phyloP scores from a whole-genome alignment of 2,888 invertebrate species.

The Apodemia zela region DNA sequence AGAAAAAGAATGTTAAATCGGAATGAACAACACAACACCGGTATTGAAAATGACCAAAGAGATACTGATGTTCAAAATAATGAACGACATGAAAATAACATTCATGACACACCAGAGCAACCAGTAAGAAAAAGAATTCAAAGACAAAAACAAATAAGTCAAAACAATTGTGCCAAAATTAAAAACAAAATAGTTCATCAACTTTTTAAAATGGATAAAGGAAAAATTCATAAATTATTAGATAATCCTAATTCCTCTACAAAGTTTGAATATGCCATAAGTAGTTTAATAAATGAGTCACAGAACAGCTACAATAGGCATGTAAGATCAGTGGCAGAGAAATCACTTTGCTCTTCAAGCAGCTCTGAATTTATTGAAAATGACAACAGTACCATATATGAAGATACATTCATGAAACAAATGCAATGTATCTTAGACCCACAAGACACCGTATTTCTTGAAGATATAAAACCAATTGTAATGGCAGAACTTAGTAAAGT shows the following conservation, averaged over 20 bases:
- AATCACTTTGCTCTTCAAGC: conserved; percentile 59
- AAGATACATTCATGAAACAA: conserved; percentile 88
- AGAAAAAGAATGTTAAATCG: conserved; percentile 57
- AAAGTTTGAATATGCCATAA: conserved; percentile 76
- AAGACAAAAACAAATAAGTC: conserved; percentile 43
- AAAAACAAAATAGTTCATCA: conserved; percentile 73
- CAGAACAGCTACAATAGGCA: conserved; percentile 71
- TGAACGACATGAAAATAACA: conserved; percentile 31
- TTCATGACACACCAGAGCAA: conserved; percentile 44
- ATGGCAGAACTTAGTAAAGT: conserved; percentile 81
- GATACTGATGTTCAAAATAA: conserved; percentile 37
- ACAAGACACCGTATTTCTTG: conserved; percentile 76
- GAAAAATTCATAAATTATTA: conserved; percentile 69
- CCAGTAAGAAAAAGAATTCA: conserved; percentile 48
- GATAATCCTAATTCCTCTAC: conserved; percentile 71
- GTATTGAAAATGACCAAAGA: conserved; percentile 35
- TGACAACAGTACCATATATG: conserved; percentile 83
- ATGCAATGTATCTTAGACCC: conserved; percentile 81
- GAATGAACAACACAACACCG: conserved; percentile 46
- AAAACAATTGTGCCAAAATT: conserved; percentile 63
- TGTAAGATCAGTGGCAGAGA: conserved; percentile 68
- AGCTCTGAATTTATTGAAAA: conserved; percentile 77
- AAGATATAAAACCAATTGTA: conserved; percentile 80
- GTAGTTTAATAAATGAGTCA: conserved; percentile 71
- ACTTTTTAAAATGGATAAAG: conserved; percentile 74